Percentiles rank a stretch among this genome's conserved stretches.
Conservation (phyloP, 2,797 vertebrate species). For the Syncerus caffer region DNA sequence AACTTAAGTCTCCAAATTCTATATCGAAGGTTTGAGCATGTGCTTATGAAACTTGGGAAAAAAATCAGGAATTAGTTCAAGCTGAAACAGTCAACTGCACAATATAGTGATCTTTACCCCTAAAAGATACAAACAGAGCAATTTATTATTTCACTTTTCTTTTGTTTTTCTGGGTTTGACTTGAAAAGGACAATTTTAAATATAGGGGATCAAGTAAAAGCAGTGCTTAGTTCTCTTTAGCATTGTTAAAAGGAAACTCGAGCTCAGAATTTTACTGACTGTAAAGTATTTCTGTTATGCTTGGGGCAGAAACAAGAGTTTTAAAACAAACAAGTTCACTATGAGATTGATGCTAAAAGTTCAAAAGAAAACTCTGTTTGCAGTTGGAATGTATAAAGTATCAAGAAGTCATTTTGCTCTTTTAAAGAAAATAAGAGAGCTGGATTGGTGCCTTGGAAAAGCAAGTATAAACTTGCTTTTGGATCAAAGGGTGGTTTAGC, state of each 20-base stretch:
- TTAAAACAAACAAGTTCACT: background rate
- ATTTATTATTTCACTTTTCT: background rate
- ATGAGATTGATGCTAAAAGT: background rate
- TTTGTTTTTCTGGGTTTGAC: background rate
- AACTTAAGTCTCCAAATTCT: background rate
- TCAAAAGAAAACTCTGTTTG: background rate
- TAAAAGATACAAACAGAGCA: background rate
- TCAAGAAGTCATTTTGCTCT: background rate
- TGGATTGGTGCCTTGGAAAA: background rate
- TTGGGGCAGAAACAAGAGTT: background rate
- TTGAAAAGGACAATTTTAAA: background rate
- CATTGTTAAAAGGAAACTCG: background rate
- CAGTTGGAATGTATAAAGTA: background rate
- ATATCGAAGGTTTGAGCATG: background rate
- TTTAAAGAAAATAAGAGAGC: background rate
- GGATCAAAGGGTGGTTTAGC: background rate
- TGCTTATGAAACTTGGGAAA: background rate
- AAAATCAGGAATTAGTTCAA: background rate
- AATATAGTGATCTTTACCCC: background rate
- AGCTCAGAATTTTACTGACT: background rate
- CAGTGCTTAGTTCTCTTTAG: background rate
- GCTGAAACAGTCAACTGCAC: background rate
- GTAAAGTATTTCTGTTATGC: background rate
- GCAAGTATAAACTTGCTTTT: background rate
- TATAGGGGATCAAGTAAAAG: background rate